These are phyloP conservation scores for Nasonia giraulti DNA, from an alignment of 1,140 invertebrate species.

Conservation along the genomic window DNA sequence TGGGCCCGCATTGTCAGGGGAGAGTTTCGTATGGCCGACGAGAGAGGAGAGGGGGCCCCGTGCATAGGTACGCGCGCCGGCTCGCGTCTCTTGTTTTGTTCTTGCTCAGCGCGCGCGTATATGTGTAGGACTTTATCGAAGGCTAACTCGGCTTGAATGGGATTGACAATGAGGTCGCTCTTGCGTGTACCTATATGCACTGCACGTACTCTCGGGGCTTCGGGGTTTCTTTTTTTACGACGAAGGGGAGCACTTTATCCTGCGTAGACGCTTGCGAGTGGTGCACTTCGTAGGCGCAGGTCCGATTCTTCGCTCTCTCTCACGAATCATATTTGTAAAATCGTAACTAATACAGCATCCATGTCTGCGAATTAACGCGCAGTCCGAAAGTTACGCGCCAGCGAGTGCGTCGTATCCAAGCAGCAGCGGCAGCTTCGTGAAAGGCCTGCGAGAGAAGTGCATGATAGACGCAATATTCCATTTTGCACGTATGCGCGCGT, in stretches of 20 bases:
- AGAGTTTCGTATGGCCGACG: background rate
- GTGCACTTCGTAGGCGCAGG: too few relatives aligned
- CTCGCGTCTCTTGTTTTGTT: background rate
- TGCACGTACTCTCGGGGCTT: background rate
- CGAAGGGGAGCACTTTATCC: background rate
- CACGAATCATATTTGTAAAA: too few relatives aligned
- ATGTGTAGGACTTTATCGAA: background rate
- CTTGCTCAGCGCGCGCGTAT: background rate
- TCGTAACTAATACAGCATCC: too few relatives aligned
- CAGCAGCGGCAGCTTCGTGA: too few relatives aligned
- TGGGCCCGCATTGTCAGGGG: background rate
- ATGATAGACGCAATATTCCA: too few relatives aligned
- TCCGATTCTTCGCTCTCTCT: too few relatives aligned
- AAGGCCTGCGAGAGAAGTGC: too few relatives aligned
- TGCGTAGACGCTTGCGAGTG: background rate
- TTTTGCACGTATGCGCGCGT: too few relatives aligned
- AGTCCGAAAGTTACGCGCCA: too few relatives aligned
- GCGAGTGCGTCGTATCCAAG: too few relatives aligned
- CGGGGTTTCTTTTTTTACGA: background rate
- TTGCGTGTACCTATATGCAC: constrained; percentile 3
- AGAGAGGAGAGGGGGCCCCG: background rate
- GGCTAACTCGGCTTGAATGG: background rate
- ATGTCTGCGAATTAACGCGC: too few relatives aligned
- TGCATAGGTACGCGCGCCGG: background rate
- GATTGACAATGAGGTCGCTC: constrained; percentile 16